Conservation (phyloP, 2,113 vertebrate genomes). For the Aptenodytes forsteri region DNA sequence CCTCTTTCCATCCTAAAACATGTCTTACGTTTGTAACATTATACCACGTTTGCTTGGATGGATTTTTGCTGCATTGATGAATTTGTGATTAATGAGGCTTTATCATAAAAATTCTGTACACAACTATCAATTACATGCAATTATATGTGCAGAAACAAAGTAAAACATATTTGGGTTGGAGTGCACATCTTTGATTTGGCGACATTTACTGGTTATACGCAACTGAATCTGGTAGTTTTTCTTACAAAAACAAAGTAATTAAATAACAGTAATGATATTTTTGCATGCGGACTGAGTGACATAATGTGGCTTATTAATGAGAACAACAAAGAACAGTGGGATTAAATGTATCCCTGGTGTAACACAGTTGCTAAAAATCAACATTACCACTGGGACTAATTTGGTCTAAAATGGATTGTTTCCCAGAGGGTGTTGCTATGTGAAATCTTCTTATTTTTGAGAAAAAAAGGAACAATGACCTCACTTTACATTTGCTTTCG, state of each 20-base stretch:
- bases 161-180: constrained; percentile 77
- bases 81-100: constrained; percentile 71
- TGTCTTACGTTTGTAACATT: constrained; percentile 50
- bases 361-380: constrained; percentile 42
- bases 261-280: constrained; percentile 58
- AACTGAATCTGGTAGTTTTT: constrained; percentile 54
- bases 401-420: constrained; percentile 40
- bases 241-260: constrained; percentile 66
- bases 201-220: constrained; percentile 47
- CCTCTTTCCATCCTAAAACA: constrained; percentile 48
- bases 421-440: neutral
- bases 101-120: constrained; percentile 68
- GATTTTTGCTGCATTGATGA: constrained; percentile 69
- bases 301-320: constrained; percentile 58
- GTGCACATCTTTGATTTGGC: constrained; percentile 67
- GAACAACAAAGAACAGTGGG: constrained; percentile 44
- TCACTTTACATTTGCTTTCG: neutral
- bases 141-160: constrained; percentile 71
- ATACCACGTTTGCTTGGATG: constrained; percentile 11
- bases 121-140: constrained; percentile 77
- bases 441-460: constrained; percentile 25
- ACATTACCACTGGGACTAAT: constrained; percentile 6
- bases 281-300: constrained; percentile 33
- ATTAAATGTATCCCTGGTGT: constrained; percentile 19
- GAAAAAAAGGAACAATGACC: neutral